Conservation (phyloP, 2,888 invertebrate genomes). For the Drosophila kokeensis region DNA sequence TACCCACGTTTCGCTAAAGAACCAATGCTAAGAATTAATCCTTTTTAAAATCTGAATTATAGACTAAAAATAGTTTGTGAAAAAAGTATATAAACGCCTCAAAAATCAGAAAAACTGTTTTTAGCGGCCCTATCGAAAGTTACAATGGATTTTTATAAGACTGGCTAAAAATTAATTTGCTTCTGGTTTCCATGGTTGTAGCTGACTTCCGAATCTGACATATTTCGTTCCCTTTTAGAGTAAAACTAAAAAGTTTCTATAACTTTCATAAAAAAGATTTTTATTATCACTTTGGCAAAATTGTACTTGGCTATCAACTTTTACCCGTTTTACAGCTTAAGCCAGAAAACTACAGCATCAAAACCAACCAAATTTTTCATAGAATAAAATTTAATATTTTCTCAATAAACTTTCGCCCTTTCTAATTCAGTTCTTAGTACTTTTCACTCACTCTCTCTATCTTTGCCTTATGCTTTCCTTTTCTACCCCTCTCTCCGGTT, state of each 20-base stretch:
- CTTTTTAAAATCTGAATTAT: not conserved
- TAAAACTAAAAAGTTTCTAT: not conserved
- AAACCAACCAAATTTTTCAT: not conserved
- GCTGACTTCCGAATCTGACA: not conserved
- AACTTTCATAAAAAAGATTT: not conserved
- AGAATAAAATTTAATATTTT: not conserved
- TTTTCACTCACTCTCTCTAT: too few relatives aligned
- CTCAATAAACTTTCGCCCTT: not conserved
- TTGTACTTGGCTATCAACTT: not conserved
- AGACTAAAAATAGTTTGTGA: not conserved
- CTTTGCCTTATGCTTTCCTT: not conserved
- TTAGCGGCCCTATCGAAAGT: not conserved
- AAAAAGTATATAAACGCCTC: not conserved
- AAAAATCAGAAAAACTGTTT: not conserved
- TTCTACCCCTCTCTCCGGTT: not conserved
- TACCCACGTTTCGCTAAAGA: not conserved
- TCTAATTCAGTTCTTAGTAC: not conserved
- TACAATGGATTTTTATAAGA: not conserved
- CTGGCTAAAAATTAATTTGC: not conserved
- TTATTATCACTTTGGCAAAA: not conserved
- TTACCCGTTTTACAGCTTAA: not conserved
- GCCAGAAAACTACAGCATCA: not conserved
- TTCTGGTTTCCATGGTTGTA: not conserved
- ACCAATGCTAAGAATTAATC: not conserved
- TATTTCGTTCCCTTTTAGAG: not conserved